A percentile compares a stretch with the other conserved stretches of the same genome.
phyloP scores from a whole-genome alignment of 2,797 vertebrate genomes.

The Lutjanus campechanus region DNA sequence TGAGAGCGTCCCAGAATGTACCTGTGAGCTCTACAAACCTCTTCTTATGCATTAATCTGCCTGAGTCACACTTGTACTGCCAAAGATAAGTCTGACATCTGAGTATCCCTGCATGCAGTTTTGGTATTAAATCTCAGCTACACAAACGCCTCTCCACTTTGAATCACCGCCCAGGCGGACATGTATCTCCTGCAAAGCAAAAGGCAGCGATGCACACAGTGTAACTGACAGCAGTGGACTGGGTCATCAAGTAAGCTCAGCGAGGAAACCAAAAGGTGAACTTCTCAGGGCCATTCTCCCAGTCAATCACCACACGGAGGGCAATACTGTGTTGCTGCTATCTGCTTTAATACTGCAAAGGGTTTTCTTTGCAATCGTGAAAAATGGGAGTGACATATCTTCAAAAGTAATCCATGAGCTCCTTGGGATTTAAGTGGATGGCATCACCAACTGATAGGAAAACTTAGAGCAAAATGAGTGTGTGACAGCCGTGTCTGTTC shows the following conservation, averaged over 20 bases:
- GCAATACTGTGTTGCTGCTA: background rate
- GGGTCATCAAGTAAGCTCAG: slow-evolving; percentile 38
- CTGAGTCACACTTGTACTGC: slow-evolving; percentile 3
- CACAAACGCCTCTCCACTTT: slow-evolving; percentile 37
- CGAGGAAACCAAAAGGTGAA: slow-evolving; percentile 35
- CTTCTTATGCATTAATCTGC: slow-evolving; percentile 5
- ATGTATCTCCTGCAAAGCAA: slow-evolving; percentile 36
- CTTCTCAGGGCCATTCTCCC: slow-evolving; percentile 19
- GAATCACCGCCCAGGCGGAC: slow-evolving; percentile 32
- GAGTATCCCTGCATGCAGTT: slow-evolving; percentile 26
- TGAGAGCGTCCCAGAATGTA: background rate
- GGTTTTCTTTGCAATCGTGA: slow-evolving; percentile 9
- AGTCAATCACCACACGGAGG: slow-evolving; percentile 29
- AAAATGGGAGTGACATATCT: slow-evolving; percentile 31
- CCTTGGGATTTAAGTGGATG: slow-evolving; percentile 26
- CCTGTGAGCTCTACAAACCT: background rate
- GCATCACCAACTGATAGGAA: slow-evolving; percentile 7
- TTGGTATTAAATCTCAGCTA: slow-evolving; percentile 16
- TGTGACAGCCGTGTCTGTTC: background rate
- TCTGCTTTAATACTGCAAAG: slow-evolving; percentile 14
- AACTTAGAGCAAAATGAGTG: slow-evolving; percentile 10
- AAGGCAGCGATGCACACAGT: slow-evolving; percentile 43
- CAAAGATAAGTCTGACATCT: slow-evolving; percentile 33
- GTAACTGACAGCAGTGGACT: slow-evolving; percentile 54
- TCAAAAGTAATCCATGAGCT: slow-evolving; percentile 41